Evolutionary conservation across 1,140 invertebrate genomes (phyloP).

Genomic region (Microplitis demolitor): DNA sequence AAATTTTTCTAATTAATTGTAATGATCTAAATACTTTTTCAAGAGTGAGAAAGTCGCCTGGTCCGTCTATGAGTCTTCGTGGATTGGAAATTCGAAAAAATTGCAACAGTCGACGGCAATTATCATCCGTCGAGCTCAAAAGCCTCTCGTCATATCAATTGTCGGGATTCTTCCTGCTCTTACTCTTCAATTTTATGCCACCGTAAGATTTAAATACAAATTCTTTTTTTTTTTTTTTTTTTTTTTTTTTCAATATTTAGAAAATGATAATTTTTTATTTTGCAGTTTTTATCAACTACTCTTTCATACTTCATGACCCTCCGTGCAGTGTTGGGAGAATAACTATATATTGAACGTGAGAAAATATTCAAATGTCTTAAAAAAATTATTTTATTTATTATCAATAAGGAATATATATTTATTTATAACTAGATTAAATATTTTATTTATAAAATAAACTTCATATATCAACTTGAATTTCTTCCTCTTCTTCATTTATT

Average conservation of each 20-base stretch:
- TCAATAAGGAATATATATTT: not conserved
- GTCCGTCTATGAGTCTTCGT: constrained; percentile 23
- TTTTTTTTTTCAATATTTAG: not conserved
- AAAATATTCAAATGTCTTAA: not conserved
- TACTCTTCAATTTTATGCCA: constrained; percentile 13
- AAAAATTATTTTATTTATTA: no score
- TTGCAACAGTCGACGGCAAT: constrained; percentile 18
- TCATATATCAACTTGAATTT: constrained; percentile 58
- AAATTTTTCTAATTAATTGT: not conserved
- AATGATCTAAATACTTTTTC: not conserved
- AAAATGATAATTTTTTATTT: not conserved
- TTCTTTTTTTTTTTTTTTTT: not conserved
- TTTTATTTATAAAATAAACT: not conserved
- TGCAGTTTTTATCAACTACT: constrained; percentile 20
- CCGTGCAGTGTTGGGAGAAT: not conserved
- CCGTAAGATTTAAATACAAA: constrained; percentile 2
- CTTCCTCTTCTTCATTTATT: constrained; percentile 49
- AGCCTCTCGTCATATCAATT: constrained; percentile 18
- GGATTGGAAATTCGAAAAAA: constrained; percentile 4
- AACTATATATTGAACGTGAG: not conserved
- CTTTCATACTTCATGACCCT: constrained; percentile 30
- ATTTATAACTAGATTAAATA: not conserved
- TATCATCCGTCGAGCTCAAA: constrained; percentile 23
- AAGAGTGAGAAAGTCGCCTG: constrained; percentile 22
- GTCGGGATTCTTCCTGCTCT: constrained; percentile 8